Evolutionary conservation across 2,888 invertebrate genomes (phyloP).

Genomic region (Homarus gammarus): DNA sequence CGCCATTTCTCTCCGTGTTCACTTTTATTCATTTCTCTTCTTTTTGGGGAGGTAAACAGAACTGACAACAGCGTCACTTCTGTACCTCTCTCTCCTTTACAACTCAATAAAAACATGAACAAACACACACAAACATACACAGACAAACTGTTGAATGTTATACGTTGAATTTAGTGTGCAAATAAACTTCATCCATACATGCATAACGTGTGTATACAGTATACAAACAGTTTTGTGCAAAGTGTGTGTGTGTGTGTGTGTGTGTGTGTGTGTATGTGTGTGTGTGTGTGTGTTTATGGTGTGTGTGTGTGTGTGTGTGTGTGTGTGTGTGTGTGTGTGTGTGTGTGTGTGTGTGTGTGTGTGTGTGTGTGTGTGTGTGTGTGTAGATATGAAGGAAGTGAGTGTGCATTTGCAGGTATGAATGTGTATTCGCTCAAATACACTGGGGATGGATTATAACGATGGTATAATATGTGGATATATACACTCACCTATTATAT

Average conservation of each 20-base stretch:
- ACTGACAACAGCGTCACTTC: background rate
- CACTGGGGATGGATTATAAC: too few species aligned
- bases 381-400: too few species aligned
- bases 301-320: background rate
- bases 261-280: background rate
- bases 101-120: background rate
- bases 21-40: too few species aligned
- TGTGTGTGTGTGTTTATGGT: background rate
- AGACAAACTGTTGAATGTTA: background rate
- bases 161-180: background rate
- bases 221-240: too few species aligned
- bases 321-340: background rate
- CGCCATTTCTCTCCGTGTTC: background rate
- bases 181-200: background rate
- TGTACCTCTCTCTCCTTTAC: background rate
- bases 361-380: background rate
- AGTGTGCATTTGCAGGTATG: too few species aligned
- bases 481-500: too few species aligned
- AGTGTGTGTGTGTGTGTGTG: background rate
- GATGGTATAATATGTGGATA: too few species aligned
- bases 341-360: too few species aligned
- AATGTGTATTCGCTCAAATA: too few species aligned
- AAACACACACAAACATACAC: background rate
- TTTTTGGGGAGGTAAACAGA: too few species aligned
- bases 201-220: background rate